Evolutionary conservation across 2,888 invertebrate genomes (phyloP).

Genomic region (Tholera decimalis): DNA sequence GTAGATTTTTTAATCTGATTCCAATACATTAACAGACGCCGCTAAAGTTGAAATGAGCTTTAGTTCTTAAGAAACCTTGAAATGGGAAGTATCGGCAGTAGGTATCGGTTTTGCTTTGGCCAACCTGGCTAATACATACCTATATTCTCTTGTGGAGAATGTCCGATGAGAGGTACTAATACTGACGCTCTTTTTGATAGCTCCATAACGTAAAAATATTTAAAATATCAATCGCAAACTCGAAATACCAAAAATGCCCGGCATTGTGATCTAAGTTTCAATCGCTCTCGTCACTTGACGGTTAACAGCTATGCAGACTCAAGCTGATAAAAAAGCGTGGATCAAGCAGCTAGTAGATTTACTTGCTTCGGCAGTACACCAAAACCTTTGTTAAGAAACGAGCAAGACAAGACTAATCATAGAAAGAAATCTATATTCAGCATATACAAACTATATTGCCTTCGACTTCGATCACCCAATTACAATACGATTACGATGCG

Average conservation of each 20-base stretch:
- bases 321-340: background rate
- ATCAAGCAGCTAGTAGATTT: background rate
- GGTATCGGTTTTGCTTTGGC: background rate
- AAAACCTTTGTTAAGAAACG: no score
- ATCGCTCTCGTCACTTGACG: background rate
- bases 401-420: background rate
- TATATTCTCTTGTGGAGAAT: background rate
- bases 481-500: no score
- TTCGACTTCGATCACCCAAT: no score
- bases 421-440: background rate
- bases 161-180: background rate
- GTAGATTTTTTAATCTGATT: background rate
- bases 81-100: no score
- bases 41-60: background rate
- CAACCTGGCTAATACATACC: no score
- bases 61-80: background rate
- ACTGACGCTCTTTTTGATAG: background rate
- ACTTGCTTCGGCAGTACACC: no score
- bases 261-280: background rate
- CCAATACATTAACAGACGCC: background rate
- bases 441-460: no score
- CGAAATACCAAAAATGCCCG: no score
- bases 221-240: background rate
- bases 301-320: background rate
- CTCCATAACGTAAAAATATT: background rate